Evolutionary conservation across 2,113 vertebrate species (phyloP).

Genomic region (Spermophilus dauricus): DNA sequence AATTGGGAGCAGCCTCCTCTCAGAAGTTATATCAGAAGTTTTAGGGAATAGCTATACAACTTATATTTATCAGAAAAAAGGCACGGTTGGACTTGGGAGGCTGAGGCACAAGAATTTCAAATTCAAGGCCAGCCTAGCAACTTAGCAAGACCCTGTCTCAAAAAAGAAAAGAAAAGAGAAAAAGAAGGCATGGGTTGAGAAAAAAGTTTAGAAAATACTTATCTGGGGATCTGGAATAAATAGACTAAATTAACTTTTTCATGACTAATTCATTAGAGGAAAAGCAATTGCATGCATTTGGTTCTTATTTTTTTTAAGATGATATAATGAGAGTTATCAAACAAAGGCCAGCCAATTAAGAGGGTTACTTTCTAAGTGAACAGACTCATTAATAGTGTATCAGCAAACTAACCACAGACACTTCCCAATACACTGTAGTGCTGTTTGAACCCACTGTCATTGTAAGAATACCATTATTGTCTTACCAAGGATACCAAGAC

Average conservation of each 20-base stretch:
- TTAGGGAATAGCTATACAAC: background rate
- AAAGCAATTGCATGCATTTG: conserved; percentile 38
- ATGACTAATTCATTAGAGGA: conserved; percentile 39
- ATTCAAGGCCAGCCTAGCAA: too few relatives aligned
- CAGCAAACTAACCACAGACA: conserved; percentile 42
- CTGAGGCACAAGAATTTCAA: too few relatives aligned
- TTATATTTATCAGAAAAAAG: conserved; percentile 49
- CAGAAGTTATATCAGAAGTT: conserved; percentile 1
- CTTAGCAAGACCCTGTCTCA: too few relatives aligned
- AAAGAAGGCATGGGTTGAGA: background rate
- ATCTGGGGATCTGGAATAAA: conserved; percentile 51
- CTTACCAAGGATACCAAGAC: conserved; percentile 37
- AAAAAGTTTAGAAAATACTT: conserved; percentile 42
- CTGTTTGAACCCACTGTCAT: background rate
- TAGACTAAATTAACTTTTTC: conserved; percentile 51
- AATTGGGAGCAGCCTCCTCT: background rate
- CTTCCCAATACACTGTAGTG: background rate
- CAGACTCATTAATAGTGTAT: conserved; percentile 37
- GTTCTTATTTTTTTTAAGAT: conserved; percentile 43
- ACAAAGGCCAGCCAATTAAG: background rate
- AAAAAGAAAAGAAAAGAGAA: too few relatives aligned
- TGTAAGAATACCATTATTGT: background rate
- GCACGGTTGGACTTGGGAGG: background rate
- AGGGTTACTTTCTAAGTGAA: conserved; percentile 15
- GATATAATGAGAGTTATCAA: conserved; percentile 34